These are phyloP conservation scores for Dendroctonus ponderosae DNA, from an alignment of 1,140 invertebrate species.

Conservation along the genomic window DNA sequence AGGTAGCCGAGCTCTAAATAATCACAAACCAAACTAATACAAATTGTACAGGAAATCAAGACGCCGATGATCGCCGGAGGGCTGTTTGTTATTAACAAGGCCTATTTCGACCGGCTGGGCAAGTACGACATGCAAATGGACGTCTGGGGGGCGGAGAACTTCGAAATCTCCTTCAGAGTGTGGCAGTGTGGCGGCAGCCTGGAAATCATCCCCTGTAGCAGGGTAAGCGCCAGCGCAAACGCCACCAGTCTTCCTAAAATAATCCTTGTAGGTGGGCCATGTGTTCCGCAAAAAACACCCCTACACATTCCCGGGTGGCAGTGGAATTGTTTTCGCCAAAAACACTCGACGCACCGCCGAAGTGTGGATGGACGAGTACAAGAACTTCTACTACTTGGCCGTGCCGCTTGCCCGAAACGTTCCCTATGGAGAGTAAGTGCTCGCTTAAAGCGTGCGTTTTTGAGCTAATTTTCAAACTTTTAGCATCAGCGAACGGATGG, in stretches of 20 bases:
- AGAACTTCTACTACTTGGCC: conserved; percentile 85
- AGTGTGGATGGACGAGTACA: conserved; percentile 96
- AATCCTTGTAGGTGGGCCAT: conserved; percentile 65
- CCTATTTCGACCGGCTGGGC: conserved; percentile 91
- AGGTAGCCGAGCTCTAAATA: conserved; percentile 32
- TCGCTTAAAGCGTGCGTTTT: conserved; percentile 28
- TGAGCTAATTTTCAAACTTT: conserved; percentile 32
- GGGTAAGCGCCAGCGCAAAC: conserved; percentile 54
- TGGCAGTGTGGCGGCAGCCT: conserved; percentile 95
- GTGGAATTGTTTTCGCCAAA: conserved; percentile 84
- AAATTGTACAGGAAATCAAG: conserved; percentile 60
- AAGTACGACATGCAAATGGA: conserved; percentile 98
- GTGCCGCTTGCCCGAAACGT: conserved; percentile 84
- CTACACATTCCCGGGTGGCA: conserved; percentile 92
- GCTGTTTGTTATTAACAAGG: conserved; percentile 88
- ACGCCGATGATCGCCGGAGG: conserved; percentile 95
- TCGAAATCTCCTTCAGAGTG: conserved; percentile 77
- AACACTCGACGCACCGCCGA: conserved; percentile 88
- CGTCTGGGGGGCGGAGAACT: conserved; percentile 89
- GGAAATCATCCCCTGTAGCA: conserved; percentile 91
- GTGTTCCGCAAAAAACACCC: conserved; percentile 92
- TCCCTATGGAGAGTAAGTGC: conserved; percentile 85
- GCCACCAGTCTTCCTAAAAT: no score
- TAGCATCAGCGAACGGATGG: conserved; percentile 83
- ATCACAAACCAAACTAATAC: background rate